Base-by-base conservation (phyloP, 2,888 invertebrate genomes). In the Eupelmus urozonus region DNA sequence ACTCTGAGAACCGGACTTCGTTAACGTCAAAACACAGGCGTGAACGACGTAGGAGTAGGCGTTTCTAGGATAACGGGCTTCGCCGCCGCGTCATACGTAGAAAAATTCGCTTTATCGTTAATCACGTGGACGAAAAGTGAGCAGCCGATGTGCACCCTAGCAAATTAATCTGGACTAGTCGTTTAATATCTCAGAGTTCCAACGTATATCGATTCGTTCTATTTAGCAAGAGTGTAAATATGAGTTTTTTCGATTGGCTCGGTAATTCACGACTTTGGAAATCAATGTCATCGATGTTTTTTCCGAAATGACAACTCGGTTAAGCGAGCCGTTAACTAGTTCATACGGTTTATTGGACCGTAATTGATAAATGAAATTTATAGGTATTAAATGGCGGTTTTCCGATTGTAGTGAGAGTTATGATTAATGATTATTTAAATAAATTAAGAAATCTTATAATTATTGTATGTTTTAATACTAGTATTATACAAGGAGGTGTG, bases 31-130 rank as follows among this genome's bases (percentile, higher is more conserved):
- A 78, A 71, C 62, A 57, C 55, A 51, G 5, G 40, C 55, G 66
- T n/a, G n/a, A n/a, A n/a, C n/a, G n/a, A n/a, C n/a, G n/a, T 9
- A 5, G 66, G 69, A 34, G 34, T 2, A 70, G 80, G 80, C 78
- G 76, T 78, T 70, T 59, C 66, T 49, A 18, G 60, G 66, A 66
- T 77, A 80, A 71, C 40, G 67, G 25, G 11, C 49, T 34, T 34
- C 34, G n/a, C 11, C 9, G 49, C 45, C 59, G 60, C 55, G 29
- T 67, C 67, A 57, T 25, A 20, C n/a, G 34, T 34, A 34, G 23
- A 9, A 18, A 73, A 63, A 29, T 45, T 55, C 45, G 27, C 53
- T n/a, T 65, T 20, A 66, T 65, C 73, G 55, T 34, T 27, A 18
- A 27, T 45, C 11, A 16, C n/a, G 13, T 18, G 16, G 2, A 9